These are phyloP conservation scores for Agrotis clavis DNA, from an alignment of 2,888 invertebrate species.

Conservation along the genomic window DNA sequence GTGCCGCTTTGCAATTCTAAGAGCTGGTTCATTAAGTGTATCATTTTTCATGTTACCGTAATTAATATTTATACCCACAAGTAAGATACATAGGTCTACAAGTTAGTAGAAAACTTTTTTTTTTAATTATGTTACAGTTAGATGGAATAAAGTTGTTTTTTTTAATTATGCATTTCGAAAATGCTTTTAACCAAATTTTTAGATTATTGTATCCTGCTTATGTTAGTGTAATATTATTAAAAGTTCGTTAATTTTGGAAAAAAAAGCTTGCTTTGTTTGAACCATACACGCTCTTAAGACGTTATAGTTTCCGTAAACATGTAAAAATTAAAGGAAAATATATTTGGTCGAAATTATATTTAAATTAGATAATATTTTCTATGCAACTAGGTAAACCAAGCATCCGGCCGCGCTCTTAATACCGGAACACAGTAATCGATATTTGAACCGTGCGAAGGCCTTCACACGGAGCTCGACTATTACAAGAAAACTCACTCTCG, in stretches of 20 bases:
- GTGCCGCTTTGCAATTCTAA: conserved; percentile 15
- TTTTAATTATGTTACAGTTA: too few relatives aligned
- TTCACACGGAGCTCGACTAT: background rate
- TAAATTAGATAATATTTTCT: background rate
- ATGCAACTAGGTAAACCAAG: conserved; percentile 1
- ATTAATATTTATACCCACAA: too few relatives aligned
- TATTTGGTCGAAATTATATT: background rate
- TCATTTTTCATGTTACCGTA: background rate
- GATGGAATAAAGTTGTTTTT: too few relatives aligned
- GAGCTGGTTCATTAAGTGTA: conserved; percentile 23
- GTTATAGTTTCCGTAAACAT: background rate
- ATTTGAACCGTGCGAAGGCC: background rate
- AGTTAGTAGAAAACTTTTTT: too few relatives aligned
- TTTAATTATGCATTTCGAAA: too few relatives aligned
- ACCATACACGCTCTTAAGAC: too few relatives aligned
- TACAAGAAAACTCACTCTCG: conserved; percentile 30
- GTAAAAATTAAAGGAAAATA: background rate
- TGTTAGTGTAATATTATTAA: too few relatives aligned
- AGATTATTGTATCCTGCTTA: too few relatives aligned
- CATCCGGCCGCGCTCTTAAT: background rate
- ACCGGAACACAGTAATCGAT: background rate
- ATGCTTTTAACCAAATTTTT: too few relatives aligned
- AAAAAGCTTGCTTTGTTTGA: too few relatives aligned
- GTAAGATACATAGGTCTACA: too few relatives aligned
- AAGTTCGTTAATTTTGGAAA: too few relatives aligned